Evolutionary conservation across 1,140 invertebrate genomes (phyloP).

Genomic region (Pseudomyrmex concolor): DNA sequence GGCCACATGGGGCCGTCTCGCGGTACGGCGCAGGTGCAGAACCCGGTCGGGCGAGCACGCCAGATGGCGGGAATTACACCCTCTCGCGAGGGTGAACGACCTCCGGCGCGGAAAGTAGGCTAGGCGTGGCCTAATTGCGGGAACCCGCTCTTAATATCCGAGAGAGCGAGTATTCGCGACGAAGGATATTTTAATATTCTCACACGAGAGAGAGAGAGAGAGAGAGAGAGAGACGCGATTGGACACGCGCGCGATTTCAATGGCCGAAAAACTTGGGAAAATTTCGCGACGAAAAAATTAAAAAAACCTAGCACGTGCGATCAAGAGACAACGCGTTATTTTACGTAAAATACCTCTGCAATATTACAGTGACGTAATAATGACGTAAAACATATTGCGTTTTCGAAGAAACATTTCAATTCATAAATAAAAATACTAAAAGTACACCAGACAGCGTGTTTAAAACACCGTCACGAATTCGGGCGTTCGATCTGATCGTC

Average conservation of each 20-base stretch:
- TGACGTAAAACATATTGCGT: no score
- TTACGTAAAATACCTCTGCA: no score
- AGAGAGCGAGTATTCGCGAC: conserved; percentile 10
- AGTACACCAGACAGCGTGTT: no score
- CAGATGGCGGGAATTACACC: conserved; percentile 57
- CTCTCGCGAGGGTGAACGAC: conserved; percentile 71
- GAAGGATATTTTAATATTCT: conserved; percentile 33
- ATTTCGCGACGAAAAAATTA: not conserved
- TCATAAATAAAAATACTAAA: not conserved
- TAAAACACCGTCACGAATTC: not conserved
- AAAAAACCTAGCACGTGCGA: not conserved
- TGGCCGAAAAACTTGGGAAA: not conserved
- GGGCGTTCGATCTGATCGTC: not conserved
- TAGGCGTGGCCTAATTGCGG: conserved; percentile 76
- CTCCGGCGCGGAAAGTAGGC: conserved; percentile 73
- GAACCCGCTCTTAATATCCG: conserved; percentile 36
- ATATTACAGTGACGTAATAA: no score
- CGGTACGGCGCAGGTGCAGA: conserved; percentile 70
- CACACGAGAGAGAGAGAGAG: conserved; percentile 20
- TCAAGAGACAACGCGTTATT: no score
- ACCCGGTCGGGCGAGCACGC: conserved; percentile 29
- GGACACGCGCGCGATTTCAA: not conserved
- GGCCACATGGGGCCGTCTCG: conserved; percentile 75
- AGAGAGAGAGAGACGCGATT: not conserved
- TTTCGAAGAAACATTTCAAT: not conserved